phyloP scores from a whole-genome alignment of 2,888 invertebrate genomes.

The Alcis repandata region DNA sequence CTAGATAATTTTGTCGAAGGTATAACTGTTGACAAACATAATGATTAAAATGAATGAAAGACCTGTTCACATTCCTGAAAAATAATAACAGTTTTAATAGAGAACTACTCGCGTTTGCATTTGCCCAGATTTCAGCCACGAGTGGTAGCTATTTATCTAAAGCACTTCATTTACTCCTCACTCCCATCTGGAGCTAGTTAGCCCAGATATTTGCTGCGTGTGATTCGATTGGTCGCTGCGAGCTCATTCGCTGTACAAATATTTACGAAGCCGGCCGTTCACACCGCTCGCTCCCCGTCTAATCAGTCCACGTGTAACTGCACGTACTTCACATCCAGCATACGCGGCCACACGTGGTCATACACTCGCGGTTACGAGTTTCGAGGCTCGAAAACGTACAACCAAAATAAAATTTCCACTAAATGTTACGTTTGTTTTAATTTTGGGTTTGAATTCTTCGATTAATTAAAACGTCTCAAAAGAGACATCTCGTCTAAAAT shows the following conservation, averaged over 20 bases:
- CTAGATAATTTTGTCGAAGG: too few species aligned
- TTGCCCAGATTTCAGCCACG: background rate
- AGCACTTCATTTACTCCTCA: background rate
- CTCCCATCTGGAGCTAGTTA: conserved; percentile 18
- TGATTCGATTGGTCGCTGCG: conserved; percentile 7
- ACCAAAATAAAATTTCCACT: background rate
- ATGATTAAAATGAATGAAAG: too few species aligned
- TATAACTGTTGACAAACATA: too few species aligned
- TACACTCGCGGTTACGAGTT: background rate
- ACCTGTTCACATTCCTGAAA: too few species aligned
- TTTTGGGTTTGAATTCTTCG: background rate
- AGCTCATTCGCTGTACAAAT: conserved; percentile 20
- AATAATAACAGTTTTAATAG: too few species aligned
- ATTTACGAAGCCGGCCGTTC: conserved; percentile 30
- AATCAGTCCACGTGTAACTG: conserved; percentile 18
- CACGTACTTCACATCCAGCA: background rate
- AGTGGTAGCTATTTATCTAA: background rate
- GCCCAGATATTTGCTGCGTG: conserved; percentile 9
- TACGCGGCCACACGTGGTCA: background rate
- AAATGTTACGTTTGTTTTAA: background rate
- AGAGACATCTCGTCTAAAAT: conserved; percentile 12
- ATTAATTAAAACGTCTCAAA: conserved; percentile 9
- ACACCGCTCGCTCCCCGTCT: conserved; percentile 7
- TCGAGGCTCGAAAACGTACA: background rate
- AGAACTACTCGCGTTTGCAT: too few species aligned